phyloP scores from a whole-genome alignment of 1,140 invertebrate genomes.

The Pachyrhynchus sulphureomaculatus region DNA sequence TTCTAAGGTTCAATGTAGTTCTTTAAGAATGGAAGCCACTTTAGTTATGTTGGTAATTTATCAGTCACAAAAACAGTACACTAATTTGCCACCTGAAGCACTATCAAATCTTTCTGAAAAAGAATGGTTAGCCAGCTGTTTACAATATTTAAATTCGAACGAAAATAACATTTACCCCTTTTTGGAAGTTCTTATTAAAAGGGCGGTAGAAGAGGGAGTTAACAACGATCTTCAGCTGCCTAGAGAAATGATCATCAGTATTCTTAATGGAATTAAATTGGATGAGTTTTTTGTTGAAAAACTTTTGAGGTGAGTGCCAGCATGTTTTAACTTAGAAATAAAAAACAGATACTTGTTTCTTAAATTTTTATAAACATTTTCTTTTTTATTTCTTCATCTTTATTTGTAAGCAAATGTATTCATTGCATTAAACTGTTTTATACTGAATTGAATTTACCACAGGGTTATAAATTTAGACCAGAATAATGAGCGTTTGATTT shows the following conservation, averaged over 20 bases:
- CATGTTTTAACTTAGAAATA: neutral
- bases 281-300: slow-evolving; percentile 50
- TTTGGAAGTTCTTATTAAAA: slow-evolving; percentile 55
- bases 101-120: slow-evolving; percentile 54
- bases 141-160: slow-evolving; percentile 55
- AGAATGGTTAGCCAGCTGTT: slow-evolving; percentile 55
- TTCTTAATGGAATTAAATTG: slow-evolving; percentile 59
- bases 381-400: slow-evolving; percentile 5
- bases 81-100: slow-evolving; percentile 54
- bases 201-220: slow-evolving; percentile 50
- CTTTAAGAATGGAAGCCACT: slow-evolving; percentile 58
- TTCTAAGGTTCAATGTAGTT: slow-evolving; percentile 55
- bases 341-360: neutral
- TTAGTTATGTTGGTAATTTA: slow-evolving; percentile 64
- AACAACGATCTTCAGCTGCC: slow-evolving; percentile 48
- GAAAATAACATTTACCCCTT: slow-evolving; percentile 58
- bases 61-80: slow-evolving; percentile 57
- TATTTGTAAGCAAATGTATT: no score
- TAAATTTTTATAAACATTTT: neutral
- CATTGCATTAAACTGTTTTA: no score
- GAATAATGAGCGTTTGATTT: no score
- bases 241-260: slow-evolving; percentile 52
- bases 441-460: no score
- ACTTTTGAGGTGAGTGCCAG: slow-evolving; percentile 48
- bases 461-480: no score